Evolutionary conservation across 2,113 vertebrate genomes (phyloP), one percentile per base, ranked within the genome.

Genomic region (Nerophis lumbriciformis): DNA sequence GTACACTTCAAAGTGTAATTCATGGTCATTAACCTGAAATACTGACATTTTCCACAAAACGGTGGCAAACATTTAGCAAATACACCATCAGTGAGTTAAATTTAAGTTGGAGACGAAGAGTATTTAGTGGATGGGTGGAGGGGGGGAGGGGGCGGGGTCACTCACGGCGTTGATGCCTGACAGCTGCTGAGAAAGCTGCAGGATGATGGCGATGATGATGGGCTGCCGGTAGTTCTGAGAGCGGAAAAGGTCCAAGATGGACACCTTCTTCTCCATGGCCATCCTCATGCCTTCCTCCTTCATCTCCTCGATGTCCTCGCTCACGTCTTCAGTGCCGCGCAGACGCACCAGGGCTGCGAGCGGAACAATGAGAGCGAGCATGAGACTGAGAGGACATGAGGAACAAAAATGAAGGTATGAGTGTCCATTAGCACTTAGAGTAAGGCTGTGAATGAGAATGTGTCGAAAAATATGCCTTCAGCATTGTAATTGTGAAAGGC

Each of bases 91-190:
- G 28, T 28, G 28, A 28, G 28, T 28, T 28, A 0, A 28, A 28
- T 2, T 28, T 4, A 28, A 28, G 28, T 28, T 28, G 28, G 28
- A 28, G 28, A 28, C 4, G 28, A 28, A 28, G 5, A 66, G 35
- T 79, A 49, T 45, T 45, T 9, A 9, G 39, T 8, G 10, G 12
- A 11, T 45, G 11, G 28, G 28, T 3, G 28, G 28, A 12, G 11
- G 28, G 28, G 28, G 28, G 28, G n/a, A n/a, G n/a, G 8, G 38
- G 38, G 38, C 5, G 42, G 11, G 42, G 53, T 68, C 28, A 95
- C 95, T 91, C 73, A 99, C 95, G 15, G 95, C 94, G 19, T 99
- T 99, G 86, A 99, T 99, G 61, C 96, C 97, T 0, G 97, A 99
- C 42, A 99, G 85, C 82, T 99, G 97, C 72, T 99, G 97, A 1